Conservation (phyloP, 2,113 vertebrate genomes). For the Channa maculata region DNA sequence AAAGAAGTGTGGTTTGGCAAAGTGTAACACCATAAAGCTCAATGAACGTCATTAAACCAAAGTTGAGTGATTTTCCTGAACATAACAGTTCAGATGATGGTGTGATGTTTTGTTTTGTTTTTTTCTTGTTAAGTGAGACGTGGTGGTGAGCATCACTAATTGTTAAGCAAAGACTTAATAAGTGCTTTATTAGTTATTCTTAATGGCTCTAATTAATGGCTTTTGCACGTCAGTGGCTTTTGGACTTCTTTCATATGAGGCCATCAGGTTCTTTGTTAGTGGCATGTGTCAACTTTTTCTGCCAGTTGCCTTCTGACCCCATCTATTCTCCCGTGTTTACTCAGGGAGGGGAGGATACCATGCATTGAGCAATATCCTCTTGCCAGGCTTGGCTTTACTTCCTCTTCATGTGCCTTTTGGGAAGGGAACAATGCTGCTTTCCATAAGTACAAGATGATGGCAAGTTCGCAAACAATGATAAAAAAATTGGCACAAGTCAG, state of each 20-base stretch:
- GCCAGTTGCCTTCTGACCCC: constrained; percentile 69
- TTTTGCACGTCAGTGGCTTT: constrained; percentile 26
- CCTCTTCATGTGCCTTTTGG: constrained; percentile 62
- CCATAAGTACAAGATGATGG: constrained; percentile 79
- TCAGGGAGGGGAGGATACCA: constrained; percentile 69
- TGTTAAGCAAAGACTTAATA: not conserved
- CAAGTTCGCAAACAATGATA: constrained; percentile 85
- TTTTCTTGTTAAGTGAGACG: not conserved
- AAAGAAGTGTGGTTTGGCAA: constrained; percentile 4
- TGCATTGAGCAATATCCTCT: constrained; percentile 61
- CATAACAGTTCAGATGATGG: not conserved
- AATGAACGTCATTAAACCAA: constrained; percentile 1
- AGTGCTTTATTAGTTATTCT: not conserved
- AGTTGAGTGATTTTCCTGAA: not conserved
- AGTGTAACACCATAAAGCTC: not conserved
- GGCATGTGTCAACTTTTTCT: constrained; percentile 50
- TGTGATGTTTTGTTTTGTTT: too few relatives aligned
- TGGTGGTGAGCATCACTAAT: not conserved
- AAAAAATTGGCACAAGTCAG: constrained; percentile 69
- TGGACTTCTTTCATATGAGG: not conserved
- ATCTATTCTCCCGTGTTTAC: constrained; percentile 65
- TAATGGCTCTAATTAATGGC: constrained; percentile 13
- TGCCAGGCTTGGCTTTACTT: constrained; percentile 69
- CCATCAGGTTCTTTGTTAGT: constrained; percentile 53
- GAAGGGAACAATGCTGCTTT: constrained; percentile 87